These are phyloP conservation scores for Gobiocypris rarus DNA, from an alignment of 2,113 vertebrate genomes.

Conservation along the genomic window DNA sequence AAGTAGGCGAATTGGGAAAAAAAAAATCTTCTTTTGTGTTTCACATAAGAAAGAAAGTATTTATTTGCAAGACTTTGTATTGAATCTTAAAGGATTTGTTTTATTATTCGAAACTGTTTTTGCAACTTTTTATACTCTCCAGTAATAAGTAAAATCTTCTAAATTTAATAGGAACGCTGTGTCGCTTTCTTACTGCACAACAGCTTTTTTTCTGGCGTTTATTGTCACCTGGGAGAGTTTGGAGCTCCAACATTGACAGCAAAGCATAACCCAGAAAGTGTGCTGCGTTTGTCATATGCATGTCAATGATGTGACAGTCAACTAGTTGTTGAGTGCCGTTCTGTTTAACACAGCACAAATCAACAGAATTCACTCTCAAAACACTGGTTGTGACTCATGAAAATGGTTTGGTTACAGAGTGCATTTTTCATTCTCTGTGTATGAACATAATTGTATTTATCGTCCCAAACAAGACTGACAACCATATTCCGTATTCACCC, in stretches of 20 bases:
- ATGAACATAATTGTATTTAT: background rate
- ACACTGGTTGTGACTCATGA: background rate
- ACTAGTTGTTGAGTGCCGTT: background rate
- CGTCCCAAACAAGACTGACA: background rate
- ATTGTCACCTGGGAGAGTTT: background rate
- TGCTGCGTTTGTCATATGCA: background rate
- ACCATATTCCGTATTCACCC: slow-evolving; percentile 4
- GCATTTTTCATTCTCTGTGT: background rate
- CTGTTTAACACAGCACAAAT: background rate
- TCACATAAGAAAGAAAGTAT: background rate
- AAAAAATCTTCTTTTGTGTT: background rate
- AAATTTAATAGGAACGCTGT: background rate
- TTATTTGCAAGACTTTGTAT: background rate
- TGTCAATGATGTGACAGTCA: background rate
- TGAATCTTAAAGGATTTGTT: background rate
- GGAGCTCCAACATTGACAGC: slow-evolving; percentile 14
- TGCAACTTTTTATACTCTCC: background rate
- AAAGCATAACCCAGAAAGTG: background rate
- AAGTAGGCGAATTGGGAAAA: too few species aligned
- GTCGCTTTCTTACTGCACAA: background rate
- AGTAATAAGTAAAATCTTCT: background rate
- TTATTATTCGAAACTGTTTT: slow-evolving; percentile 2
- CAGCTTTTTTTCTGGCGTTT: background rate
- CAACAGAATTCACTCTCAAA: background rate
- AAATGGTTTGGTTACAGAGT: background rate